These are phyloP conservation scores for Nasonia oneida DNA, from an alignment of 2,888 invertebrate species.

Conservation along the genomic window DNA sequence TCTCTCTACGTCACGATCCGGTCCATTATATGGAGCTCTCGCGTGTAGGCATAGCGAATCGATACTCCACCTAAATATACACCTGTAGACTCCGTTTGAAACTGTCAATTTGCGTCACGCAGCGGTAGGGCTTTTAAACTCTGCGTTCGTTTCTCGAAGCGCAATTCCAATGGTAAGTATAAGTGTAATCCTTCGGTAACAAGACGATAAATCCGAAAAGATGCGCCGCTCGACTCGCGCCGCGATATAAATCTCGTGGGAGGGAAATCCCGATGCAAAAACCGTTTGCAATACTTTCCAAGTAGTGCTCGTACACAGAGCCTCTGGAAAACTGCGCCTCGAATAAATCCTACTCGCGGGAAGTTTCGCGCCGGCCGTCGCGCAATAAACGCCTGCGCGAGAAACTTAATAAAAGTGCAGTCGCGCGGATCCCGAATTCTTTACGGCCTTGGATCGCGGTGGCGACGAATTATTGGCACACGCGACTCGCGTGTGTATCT, in stretches of 20 bases:
- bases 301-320: no score
- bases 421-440: background rate
- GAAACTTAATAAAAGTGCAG: slow-evolving; percentile 15
- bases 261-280: no score
- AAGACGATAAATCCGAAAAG: no score
- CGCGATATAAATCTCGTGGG: no score
- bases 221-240: no score
- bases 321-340: background rate
- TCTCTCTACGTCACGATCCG: background rate
- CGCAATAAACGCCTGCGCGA: background rate
- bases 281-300: no score
- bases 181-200: no score
- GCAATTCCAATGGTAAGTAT: no score
- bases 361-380: background rate
- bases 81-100: background rate
- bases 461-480: slow-evolving; percentile 8
- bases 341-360: background rate
- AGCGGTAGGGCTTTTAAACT: background rate
- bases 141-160: background rate
- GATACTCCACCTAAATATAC: background rate
- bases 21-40: background rate
- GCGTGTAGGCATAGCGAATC: background rate
- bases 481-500: background rate
- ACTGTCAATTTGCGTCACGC: background rate
- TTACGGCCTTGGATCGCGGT: background rate